Conservation (phyloP, 2,113 vertebrate genomes). For the Mesocricetus auratus region DNA sequence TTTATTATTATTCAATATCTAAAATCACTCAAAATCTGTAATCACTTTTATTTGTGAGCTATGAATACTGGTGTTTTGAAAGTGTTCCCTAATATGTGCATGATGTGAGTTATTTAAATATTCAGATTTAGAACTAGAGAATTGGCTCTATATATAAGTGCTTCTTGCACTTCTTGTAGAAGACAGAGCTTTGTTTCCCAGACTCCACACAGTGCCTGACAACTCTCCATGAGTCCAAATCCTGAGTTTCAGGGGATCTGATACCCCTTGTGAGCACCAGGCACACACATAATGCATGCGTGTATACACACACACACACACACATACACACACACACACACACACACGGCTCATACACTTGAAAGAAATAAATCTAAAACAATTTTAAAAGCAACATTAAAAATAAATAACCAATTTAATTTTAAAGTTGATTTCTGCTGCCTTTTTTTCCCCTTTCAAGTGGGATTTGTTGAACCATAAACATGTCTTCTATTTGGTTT, state of each 20-base stretch:
- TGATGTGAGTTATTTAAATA: not conserved
- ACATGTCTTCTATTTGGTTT: not conserved
- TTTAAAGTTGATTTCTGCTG: not conserved
- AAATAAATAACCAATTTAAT: not conserved
- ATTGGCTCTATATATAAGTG: not conserved
- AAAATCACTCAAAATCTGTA: not conserved
- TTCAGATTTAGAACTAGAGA: not conserved
- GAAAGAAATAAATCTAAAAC: not conserved
- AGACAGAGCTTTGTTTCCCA: not conserved
- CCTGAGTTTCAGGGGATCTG: not conserved
- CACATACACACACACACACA: not conserved
- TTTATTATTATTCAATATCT: not conserved
- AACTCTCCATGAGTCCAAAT: not conserved
- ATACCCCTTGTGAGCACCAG: not conserved
- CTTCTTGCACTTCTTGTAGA: fast-evolving
- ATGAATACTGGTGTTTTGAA: not conserved
- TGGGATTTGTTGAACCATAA: not conserved
- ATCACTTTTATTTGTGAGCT: not conserved
- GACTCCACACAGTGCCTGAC: not conserved
- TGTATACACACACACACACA: not conserved
- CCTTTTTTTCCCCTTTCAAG: not conserved
- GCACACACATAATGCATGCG: not conserved
- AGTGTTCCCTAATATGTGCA: not conserved
- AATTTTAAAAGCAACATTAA: not conserved
- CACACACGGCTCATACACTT: not conserved